A percentile compares a stretch with the other conserved stretches of the same genome.
Conservation (phyloP, 1,140 invertebrate genomes). For the Drosophila repletoides region DNA sequence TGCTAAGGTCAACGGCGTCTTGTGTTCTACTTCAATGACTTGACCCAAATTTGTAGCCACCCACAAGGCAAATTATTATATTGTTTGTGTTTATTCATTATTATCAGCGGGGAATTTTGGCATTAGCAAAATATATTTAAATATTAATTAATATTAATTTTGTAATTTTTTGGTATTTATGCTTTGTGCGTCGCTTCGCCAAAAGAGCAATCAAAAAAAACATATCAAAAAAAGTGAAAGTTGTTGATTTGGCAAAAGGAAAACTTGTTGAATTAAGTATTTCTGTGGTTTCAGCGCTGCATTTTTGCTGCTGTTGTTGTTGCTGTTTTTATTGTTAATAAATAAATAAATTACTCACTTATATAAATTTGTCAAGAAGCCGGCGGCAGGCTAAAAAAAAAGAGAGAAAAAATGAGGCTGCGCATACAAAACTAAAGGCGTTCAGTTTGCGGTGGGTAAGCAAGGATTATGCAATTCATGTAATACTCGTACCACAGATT, state of each 20-base stretch:
- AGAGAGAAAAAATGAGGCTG: conserved; percentile 31
- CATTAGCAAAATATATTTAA: conserved; percentile 45
- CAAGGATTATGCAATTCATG: conserved; percentile 28
- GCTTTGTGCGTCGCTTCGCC: conserved; percentile 19
- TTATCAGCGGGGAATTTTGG: not conserved
- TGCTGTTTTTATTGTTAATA: conserved; percentile 27
- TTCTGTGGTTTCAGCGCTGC: conserved; percentile 40
- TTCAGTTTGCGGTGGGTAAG: conserved; percentile 18
- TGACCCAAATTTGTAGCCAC: conserved; percentile 58
- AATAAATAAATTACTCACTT: conserved; percentile 57
- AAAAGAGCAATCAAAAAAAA: not conserved
- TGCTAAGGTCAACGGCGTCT: conserved; percentile 60
- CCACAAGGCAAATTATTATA: conserved; percentile 30
- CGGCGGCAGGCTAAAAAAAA: not conserved
- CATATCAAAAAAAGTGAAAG: conserved; percentile 64
- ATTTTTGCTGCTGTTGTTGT: conserved; percentile 44
- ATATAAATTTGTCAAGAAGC: conserved; percentile 66
- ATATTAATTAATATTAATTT: conserved; percentile 74
- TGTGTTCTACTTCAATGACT: conserved; percentile 73
- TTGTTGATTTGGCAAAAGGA: conserved; percentile 67
- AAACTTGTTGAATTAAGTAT: conserved; percentile 58
- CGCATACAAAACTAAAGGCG: conserved; percentile 25
- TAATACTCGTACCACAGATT: conserved; percentile 14
- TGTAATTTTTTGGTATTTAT: conserved; percentile 53
- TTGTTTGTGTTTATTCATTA: not conserved